Evolutionary conservation across 2,888 invertebrate genomes (phyloP).

Genomic region (Agapetus fuscipes): DNA sequence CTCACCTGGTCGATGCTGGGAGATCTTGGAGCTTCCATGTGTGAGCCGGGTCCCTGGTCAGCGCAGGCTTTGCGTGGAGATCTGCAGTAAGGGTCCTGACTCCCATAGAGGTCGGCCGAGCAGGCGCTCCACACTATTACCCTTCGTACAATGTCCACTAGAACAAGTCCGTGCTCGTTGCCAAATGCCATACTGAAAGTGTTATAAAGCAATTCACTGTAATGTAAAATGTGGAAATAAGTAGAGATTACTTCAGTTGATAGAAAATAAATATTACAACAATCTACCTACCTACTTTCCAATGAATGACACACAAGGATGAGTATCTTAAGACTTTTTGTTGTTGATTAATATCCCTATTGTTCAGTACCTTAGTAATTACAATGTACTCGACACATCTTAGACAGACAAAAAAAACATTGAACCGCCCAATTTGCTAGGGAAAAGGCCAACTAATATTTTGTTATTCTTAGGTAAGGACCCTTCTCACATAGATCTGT

Average conservation of each 20-base stretch:
- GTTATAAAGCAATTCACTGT: too few species aligned
- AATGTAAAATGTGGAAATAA: constrained; percentile 2
- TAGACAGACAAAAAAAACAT: too few species aligned
- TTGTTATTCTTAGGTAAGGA: too few species aligned
- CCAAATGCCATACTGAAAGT: constrained; percentile 92
- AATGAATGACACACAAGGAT: constrained; percentile 4
- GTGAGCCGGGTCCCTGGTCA: constrained; percentile 33
- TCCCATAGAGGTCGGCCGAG: constrained; percentile 85
- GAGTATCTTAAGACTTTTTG: neutral
- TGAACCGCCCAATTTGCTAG: too few species aligned
- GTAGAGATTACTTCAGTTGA: neutral
- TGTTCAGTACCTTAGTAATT: too few species aligned
- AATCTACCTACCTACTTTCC: constrained; percentile 1
- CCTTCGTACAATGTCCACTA: constrained; percentile 90
- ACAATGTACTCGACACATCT: too few species aligned
- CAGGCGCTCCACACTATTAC: constrained; percentile 80
- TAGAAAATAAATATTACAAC: constrained; percentile 2
- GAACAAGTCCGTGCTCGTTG: constrained; percentile 90
- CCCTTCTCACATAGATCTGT: too few species aligned
- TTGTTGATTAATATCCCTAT: too few species aligned
- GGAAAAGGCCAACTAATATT: too few species aligned
- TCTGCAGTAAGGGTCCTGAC: constrained; percentile 77
- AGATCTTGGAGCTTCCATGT: constrained; percentile 57
- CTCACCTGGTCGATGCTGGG: constrained; percentile 87
- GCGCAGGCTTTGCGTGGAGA: constrained; percentile 68